These are phyloP conservation scores for Monoplex corrugatus DNA, from an alignment of 2,888 invertebrate genomes.

Conservation along the genomic window DNA sequence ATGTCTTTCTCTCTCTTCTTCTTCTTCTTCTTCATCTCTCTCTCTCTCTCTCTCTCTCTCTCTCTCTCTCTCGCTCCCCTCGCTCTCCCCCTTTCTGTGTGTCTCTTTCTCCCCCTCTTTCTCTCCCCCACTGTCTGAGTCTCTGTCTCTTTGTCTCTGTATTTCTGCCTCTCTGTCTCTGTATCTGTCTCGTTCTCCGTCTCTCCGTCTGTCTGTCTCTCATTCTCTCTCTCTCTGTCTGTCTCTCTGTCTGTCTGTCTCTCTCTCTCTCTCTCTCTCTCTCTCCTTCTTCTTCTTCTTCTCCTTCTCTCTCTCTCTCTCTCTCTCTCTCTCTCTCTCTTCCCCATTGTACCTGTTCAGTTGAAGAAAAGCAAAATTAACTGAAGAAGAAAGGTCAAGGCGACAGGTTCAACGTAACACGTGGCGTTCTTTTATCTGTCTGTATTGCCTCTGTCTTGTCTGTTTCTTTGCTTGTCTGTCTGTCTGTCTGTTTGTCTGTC, in stretches of 20 bases:
- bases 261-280: no score
- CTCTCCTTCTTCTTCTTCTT: no score
- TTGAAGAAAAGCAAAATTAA: no score
- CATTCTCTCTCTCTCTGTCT: background rate
- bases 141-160: background rate
- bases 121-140: background rate
- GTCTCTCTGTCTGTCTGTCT: background rate
- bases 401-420: no score
- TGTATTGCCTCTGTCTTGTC: no score
- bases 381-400: no score
- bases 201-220: background rate
- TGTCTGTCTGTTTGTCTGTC: background rate
- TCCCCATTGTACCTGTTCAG: no score
- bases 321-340: no score
- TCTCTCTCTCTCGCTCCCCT: background rate
- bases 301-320: no score
- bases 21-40: background rate
- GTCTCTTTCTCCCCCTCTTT: background rate
- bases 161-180: slow-evolving; percentile 1
- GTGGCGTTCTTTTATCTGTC: no score
- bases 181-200: background rate
- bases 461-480: background rate
- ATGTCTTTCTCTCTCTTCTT: background rate
- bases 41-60: background rate
- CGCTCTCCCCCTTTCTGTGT: background rate